Evolutionary conservation across 2,888 invertebrate genomes (phyloP), one percentile per base, ranked within the genome.

Genomic region (Pollenia angustigena): DNA sequence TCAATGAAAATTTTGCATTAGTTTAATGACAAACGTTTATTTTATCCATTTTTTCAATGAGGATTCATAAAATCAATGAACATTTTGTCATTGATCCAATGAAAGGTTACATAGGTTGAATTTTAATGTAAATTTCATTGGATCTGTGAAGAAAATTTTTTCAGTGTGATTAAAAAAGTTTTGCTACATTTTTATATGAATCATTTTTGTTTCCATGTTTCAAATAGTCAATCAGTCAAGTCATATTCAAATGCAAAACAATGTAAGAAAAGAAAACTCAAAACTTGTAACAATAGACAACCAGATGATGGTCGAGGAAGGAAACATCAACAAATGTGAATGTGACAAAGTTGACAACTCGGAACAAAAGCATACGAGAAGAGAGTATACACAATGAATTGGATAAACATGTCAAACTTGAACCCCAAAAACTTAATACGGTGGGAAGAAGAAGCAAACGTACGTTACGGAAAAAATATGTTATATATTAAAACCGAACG

Each of bases 311-410:
- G 62, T 60, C 52, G 75, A 76, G 85, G 81, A 85, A 85, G 85
- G 85, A 81, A 85, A 81, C 76, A 66, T 85, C 81, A 81, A 72
- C 66, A 85, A 85, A 85, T 81, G 64, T 50, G 58, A 64, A 75
- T 85, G 62, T 78, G 71, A 56, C 40, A 60, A 72, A 74, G 64
- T 85, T 72, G 74, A 54, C 74, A 85, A 80, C 56, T 69, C 18
- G 44, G 66, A 60, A 54, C 10, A 75, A 46, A 60, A 52, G 42
- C 50, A 60, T 52, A 32, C 52, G 23, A 44, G 11, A 50, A 6
- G 6, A 32, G 11, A 42, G 18, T 32, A n/a, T n/a, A 44, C 4
- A 76, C 42, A 71, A 79, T 42, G 23, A 62, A 69, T 44, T 48
- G 60, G 62, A 52, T 56, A 10, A 56, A 62, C 16, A 71, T 62